These are phyloP conservation scores for Yponomeuta evonymella DNA, from an alignment of 2,888 invertebrate genomes.

Conservation along the genomic window DNA sequence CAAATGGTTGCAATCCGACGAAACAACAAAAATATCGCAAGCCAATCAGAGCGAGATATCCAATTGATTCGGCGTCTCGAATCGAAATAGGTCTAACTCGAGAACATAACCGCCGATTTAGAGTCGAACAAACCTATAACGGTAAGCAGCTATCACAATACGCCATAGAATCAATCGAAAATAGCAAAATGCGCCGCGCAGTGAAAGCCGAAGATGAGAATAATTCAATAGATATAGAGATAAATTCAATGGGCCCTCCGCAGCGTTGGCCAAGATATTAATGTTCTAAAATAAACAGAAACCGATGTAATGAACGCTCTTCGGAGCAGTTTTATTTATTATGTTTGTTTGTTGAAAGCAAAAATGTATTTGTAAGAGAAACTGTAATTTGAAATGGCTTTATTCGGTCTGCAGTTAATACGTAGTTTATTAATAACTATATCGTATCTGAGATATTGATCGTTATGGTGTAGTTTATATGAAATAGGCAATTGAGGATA, in stretches of 20 bases:
- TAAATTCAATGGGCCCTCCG: constrained; percentile 55
- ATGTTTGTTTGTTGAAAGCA: constrained; percentile 38
- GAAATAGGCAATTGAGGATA: not conserved
- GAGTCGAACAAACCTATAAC: constrained; percentile 29
- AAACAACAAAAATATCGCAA: constrained; percentile 7
- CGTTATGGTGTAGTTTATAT: not conserved
- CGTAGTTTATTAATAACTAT: not conserved
- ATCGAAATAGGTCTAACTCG: constrained; percentile 2
- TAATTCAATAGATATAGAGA: constrained; percentile 32
- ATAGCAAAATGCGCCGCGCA: constrained; percentile 33
- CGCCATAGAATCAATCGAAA: constrained; percentile 44
- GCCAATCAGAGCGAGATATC: constrained; percentile 14
- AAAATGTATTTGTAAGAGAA: constrained; percentile 35
- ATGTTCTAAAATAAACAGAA: constrained; percentile 47
- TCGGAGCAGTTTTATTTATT: constrained; percentile 33
- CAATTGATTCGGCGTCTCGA: constrained; percentile 1
- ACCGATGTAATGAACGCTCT: constrained; percentile 39
- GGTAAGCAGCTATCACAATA: constrained; percentile 35
- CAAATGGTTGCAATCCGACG: not conserved
- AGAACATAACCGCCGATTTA: constrained; percentile 4
- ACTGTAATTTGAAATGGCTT: constrained; percentile 5
- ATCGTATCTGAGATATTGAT: not conserved
- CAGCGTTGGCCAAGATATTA: constrained; percentile 34
- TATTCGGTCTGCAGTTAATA: not conserved
- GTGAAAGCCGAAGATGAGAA: constrained; percentile 15